phyloP scores from a whole-genome alignment of 2,888 invertebrate species.

The Drosophila maculinotata region DNA sequence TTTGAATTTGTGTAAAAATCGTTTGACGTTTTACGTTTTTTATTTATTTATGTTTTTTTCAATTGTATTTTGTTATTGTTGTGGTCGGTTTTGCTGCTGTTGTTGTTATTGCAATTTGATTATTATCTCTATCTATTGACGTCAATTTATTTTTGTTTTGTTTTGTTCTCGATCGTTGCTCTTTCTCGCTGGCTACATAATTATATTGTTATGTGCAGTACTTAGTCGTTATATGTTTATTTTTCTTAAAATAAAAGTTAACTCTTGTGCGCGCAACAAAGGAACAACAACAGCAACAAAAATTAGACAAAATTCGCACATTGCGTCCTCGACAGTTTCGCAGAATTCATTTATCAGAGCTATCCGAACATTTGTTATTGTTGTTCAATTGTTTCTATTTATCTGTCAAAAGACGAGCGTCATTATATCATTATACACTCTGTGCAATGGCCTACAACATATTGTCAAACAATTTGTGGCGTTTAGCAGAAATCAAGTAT shows the following conservation, averaged over 20 bases:
- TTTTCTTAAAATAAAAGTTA: constrained; percentile 58
- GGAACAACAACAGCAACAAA: constrained; percentile 18
- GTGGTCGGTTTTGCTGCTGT: constrained; percentile 4
- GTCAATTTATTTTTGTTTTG: constrained; percentile 69
- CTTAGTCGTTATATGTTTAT: constrained; percentile 47
- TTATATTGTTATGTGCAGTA: constrained; percentile 31
- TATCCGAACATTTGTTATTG: constrained; percentile 65
- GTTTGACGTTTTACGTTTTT: constrained; percentile 61
- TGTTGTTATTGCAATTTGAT: constrained; percentile 60
- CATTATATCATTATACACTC: constrained; percentile 43
- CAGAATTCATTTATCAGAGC: constrained; percentile 72
- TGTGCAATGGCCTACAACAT: not conserved
- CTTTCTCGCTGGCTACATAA: constrained; percentile 12
- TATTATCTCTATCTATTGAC: constrained; percentile 71
- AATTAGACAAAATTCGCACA: constrained; percentile 46
- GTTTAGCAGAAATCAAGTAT: no score
- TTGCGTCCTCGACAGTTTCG: constrained; percentile 73
- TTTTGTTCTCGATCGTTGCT: constrained; percentile 37
- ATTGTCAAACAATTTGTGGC: not conserved
- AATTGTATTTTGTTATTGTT: constrained; percentile 3
- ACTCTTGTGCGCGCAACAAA: constrained; percentile 27
- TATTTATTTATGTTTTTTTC: constrained; percentile 38
- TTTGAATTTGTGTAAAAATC: constrained; percentile 64
- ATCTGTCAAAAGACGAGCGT: constrained; percentile 55
- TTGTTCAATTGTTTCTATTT: constrained; percentile 73